Conservation (phyloP, 2,113 vertebrate species). For the Gyps fulvus region DNA sequence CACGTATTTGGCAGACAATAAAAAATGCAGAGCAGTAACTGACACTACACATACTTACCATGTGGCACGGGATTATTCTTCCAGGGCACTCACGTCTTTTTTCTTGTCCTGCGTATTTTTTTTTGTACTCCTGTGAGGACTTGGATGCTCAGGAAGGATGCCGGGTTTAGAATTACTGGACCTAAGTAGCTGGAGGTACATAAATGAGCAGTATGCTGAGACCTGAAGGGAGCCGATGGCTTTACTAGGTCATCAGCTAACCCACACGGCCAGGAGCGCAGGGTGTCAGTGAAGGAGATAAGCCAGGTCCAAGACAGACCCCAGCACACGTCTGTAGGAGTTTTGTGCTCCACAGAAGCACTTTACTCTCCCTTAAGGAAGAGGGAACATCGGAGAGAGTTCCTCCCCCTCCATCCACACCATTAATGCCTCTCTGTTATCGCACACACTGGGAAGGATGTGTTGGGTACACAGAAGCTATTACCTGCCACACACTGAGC, state of each 20-base stretch:
- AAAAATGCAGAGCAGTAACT: neutral
- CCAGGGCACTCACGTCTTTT: neutral
- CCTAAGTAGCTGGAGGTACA: neutral
- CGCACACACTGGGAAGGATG: neutral
- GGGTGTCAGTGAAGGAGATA: neutral
- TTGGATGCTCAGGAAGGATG: neutral
- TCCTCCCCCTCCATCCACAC: neutral
- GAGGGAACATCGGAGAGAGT: neutral
- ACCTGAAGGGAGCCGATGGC: neutral
- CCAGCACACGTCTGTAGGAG: neutral
- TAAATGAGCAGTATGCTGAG: neutral
- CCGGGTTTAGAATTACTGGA: neutral
- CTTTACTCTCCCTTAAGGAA: neutral
- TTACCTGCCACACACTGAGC: neutral
- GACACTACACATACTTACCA: neutral
- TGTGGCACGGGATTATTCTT: neutral
- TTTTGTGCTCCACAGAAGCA: neutral
- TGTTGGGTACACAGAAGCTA: neutral
- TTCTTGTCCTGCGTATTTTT: neutral
- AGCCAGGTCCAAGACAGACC: neutral
- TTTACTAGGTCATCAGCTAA: neutral
- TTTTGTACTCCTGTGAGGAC: neutral
- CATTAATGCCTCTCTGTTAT: fast-evolving
- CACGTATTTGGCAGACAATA: neutral
- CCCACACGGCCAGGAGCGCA: neutral